phyloP scores from a whole-genome alignment of 2,797 vertebrate species.

The Microhierax caerulescens region DNA sequence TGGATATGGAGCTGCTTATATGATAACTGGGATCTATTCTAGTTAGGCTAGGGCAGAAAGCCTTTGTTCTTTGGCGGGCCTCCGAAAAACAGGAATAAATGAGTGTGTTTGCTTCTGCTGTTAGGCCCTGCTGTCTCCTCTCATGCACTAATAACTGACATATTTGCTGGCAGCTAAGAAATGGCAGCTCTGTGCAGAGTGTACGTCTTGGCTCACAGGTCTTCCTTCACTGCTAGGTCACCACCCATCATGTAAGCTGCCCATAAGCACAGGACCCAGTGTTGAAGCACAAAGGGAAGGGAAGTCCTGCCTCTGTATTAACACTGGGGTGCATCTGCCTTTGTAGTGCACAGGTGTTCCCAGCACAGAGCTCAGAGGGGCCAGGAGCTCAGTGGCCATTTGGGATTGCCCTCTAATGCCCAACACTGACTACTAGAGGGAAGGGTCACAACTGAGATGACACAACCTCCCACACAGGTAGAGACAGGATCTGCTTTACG shows the following conservation, averaged over 20 bases:
- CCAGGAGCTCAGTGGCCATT: background rate
- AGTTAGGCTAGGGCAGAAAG: background rate
- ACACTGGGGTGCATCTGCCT: background rate
- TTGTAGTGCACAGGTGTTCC: background rate
- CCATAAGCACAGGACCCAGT: rapidly evolving
- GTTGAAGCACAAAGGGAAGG: background rate
- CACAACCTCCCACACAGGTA: background rate
- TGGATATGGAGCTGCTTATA: background rate
- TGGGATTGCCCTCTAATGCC: background rate
- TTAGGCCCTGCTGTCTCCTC: background rate
- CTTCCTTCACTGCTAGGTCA: background rate
- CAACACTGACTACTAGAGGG: background rate
- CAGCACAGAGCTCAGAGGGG: background rate
- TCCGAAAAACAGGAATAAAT: background rate
- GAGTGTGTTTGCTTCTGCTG: background rate
- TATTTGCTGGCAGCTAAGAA: background rate
- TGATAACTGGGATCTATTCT: background rate
- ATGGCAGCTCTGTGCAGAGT: background rate
- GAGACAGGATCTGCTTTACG: background rate
- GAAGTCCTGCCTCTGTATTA: background rate
- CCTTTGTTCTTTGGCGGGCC: background rate
- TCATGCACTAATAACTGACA: background rate
- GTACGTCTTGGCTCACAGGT: background rate
- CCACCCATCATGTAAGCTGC: background rate
- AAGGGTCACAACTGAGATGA: background rate